Evolutionary conservation across 2,888 invertebrate species (phyloP), one percentile per base, ranked within the genome.

Genomic region (Rapana venosa): DNA sequence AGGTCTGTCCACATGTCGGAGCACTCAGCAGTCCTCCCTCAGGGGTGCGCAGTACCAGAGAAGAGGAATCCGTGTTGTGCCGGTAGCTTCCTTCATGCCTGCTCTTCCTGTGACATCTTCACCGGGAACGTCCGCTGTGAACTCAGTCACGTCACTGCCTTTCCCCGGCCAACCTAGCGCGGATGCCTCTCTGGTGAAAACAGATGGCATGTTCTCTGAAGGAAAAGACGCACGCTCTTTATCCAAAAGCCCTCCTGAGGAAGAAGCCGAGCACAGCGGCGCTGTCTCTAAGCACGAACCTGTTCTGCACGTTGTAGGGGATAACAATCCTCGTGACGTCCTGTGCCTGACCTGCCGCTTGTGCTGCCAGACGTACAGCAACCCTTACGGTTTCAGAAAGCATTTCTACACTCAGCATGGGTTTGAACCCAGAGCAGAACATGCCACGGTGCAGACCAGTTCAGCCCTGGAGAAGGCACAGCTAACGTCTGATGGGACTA

Each of bases 381-480:
- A 95, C 90, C 94, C 94, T 0, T 95, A 95, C 92, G 95, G 95
- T 70, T 95, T 96, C 90, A 91, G 95, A 85, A 95, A 95, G 90
- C 96, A 96, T 91, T 95, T 96, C 90, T 91, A 94, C 66, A 96
- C 95, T 91, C 94, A 94, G 87, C 96, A 96, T 93, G 95, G 95
- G 8, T 95, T 94, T 93, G 95, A 95, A 90, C 96, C 96, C 0
- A 94, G 94, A 26, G 93, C 95, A 0, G 95, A 95, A 61, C 94
- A 95, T 87, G 95, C 95, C 11, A 93, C 94, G 58, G 94, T 95
- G n/a, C 95, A 95, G 87, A 95, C 95, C 30, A 96, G 95, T 74
- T 95, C 95, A 30, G 95, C 94, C 26, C 95, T 95, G 0, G 94
- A 94, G 89, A 92, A 93, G 58, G 94, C 94, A 11, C 88, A 93